Conservation (phyloP, 2,888 invertebrate genomes). For the Coelopa pilipes region DNA sequence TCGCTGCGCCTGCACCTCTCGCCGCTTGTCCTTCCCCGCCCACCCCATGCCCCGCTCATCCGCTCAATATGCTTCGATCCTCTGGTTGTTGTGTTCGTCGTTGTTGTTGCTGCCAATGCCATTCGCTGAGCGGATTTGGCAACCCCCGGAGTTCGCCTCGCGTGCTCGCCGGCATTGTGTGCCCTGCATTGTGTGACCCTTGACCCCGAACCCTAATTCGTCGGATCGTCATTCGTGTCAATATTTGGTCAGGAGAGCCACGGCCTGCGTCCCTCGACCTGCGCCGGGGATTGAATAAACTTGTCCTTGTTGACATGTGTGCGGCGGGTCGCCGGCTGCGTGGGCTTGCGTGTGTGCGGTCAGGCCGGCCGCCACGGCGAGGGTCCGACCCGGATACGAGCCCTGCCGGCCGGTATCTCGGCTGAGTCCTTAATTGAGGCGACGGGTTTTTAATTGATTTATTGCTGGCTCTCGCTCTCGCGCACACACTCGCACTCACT, state of each 20-base stretch:
- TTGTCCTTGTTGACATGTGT: constrained; percentile 16
- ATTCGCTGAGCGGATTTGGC: background rate
- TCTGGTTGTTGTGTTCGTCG: background rate
- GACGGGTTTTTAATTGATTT: no score
- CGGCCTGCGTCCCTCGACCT: background rate
- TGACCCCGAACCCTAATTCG: constrained; percentile 58
- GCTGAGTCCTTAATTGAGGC: no score
- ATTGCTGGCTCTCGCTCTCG: no score
- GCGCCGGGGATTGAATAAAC: background rate
- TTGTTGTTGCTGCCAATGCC: background rate
- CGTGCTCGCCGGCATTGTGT: no score
- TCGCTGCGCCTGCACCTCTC: background rate
- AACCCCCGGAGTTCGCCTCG: background rate
- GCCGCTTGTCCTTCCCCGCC: constrained; percentile 1
- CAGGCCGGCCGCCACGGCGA: background rate
- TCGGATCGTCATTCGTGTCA: constrained; percentile 58
- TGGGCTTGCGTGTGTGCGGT: background rate
- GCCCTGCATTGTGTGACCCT: constrained; percentile 47
- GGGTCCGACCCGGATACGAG: background rate
- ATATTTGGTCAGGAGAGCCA: constrained; percentile 52
- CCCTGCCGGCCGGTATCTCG: no score
- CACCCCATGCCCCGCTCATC: constrained; percentile 22
- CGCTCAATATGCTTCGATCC: constrained; percentile 54
- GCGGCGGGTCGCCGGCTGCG: background rate
- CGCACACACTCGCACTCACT: no score